Conservation (phyloP, 2,797 vertebrate genomes). For the Danio choprae region DNA sequence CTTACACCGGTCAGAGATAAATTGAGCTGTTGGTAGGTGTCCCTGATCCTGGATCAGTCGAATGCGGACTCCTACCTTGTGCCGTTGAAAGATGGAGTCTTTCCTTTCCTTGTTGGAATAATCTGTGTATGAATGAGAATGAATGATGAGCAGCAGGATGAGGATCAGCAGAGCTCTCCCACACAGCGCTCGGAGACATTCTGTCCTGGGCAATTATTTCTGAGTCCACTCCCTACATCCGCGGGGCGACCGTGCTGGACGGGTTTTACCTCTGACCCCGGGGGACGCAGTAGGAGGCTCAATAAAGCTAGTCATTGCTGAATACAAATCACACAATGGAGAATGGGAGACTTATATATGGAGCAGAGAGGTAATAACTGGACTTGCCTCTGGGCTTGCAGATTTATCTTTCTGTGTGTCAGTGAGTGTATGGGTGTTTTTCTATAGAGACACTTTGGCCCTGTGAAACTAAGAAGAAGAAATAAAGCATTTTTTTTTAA, state of each 20-base stretch:
- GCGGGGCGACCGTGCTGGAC: conserved; percentile 11
- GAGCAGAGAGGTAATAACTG: conserved; percentile 27
- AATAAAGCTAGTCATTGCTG: conserved; percentile 20
- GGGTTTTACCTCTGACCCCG: conserved; percentile 22
- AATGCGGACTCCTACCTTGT: conserved; percentile 18
- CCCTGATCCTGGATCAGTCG: conserved; percentile 12
- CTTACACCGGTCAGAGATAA: conserved; percentile 27
- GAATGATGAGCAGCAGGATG: conserved; percentile 37
- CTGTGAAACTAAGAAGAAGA: not conserved
- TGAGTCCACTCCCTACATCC: conserved; percentile 23
- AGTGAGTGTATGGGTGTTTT: not conserved
- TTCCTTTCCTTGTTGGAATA: conserved; percentile 13
- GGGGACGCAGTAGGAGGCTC: conserved; percentile 30
- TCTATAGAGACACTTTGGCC: not conserved
- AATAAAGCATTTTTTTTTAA: not conserved
- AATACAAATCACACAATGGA: conserved; percentile 21
- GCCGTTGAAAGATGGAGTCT: conserved; percentile 24
- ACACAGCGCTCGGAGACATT: conserved; percentile 26
- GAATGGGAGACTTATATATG: conserved; percentile 30
- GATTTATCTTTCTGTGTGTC: not conserved
- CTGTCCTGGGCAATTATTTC: conserved; percentile 35
- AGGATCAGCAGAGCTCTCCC: conserved; percentile 22
- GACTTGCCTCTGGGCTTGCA: conserved; percentile 10
- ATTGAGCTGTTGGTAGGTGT: conserved; percentile 32
- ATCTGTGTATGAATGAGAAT: conserved; percentile 16